Conservation (phyloP, 2,888 invertebrate species). For the Orchesellides sinensis region DNA sequence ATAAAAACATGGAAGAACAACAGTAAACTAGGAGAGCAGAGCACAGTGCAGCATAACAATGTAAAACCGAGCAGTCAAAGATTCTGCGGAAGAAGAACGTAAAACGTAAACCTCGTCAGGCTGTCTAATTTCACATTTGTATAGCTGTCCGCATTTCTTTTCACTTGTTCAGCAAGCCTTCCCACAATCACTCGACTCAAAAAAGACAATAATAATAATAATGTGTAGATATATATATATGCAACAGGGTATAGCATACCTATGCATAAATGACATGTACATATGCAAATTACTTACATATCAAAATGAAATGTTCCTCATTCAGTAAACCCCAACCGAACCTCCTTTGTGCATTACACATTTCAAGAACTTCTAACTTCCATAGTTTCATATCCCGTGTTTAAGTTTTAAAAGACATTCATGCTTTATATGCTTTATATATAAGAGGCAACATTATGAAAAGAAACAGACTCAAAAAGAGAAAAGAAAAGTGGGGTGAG, state of each 20-base stretch:
- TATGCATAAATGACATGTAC: no score
- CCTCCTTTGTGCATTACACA: not conserved
- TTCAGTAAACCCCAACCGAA: no score
- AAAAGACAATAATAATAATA: constrained; percentile 13
- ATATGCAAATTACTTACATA: not conserved
- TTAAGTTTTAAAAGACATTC: constrained; percentile 4
- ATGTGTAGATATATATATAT: not conserved
- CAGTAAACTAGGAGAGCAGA: not conserved
- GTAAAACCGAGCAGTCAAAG: constrained; percentile 16
- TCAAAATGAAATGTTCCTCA: not conserved
- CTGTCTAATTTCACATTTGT: not conserved
- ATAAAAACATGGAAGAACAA: no score
- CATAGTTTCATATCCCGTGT: not conserved
- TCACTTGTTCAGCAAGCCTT: constrained; percentile 2
- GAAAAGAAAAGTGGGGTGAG: constrained; percentile 12
- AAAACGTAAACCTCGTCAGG: not conserved
- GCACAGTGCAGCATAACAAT: not conserved
- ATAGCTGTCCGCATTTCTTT: not conserved
- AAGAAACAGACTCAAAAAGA: constrained; percentile 3
- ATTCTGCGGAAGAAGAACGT: constrained; percentile 1
- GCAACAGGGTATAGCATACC: no score
- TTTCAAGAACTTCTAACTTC: not conserved
- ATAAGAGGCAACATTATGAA: constrained; percentile 22
- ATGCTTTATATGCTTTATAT: not conserved
- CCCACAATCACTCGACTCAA: not conserved